These are phyloP conservation scores for Drosophila merina DNA, from an alignment of 2,888 invertebrate species.

Conservation along the genomic window DNA sequence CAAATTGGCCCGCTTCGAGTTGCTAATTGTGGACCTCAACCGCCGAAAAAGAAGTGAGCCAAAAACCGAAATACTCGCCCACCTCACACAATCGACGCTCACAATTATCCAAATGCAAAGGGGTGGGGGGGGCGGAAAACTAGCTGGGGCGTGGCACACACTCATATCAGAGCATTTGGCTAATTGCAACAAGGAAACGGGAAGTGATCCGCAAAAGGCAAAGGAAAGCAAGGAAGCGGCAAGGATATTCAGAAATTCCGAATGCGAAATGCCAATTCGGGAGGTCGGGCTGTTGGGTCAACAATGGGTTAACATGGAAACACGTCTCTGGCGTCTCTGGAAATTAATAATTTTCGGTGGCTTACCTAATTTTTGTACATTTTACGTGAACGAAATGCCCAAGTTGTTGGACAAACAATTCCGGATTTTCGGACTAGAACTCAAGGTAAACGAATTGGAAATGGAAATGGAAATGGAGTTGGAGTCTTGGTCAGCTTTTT, in stretches of 20 bases:
- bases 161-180: slow-evolving; percentile 60
- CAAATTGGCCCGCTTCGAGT: slow-evolving; percentile 64
- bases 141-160: slow-evolving; percentile 6
- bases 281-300: neutral
- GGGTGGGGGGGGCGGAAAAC: neutral
- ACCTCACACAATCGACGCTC: slow-evolving; percentile 38
- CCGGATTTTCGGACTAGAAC: slow-evolving; percentile 5
- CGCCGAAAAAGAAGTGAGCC: slow-evolving; percentile 37
- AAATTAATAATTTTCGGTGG: slow-evolving; percentile 70
- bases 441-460: slow-evolving; percentile 59
- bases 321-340: slow-evolving; percentile 45
- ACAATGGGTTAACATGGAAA: slow-evolving; percentile 48
- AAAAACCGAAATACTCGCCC: slow-evolving; percentile 21
- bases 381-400: slow-evolving; percentile 68
- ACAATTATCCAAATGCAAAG: slow-evolving; percentile 68
- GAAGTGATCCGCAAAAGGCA: slow-evolving; percentile 29
- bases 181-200: slow-evolving; percentile 56
- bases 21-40: slow-evolving; percentile 62
- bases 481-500: slow-evolving; percentile 44
- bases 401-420: slow-evolving; percentile 24
- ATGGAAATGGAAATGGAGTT: slow-evolving; percentile 52
- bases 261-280: slow-evolving; percentile 13
- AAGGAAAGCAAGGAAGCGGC: neutral
- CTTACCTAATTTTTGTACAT: slow-evolving; percentile 58
- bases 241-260: neutral